Base-by-base conservation (phyloP, 2,113 vertebrate genomes). In the Noturus placidus region DNA sequence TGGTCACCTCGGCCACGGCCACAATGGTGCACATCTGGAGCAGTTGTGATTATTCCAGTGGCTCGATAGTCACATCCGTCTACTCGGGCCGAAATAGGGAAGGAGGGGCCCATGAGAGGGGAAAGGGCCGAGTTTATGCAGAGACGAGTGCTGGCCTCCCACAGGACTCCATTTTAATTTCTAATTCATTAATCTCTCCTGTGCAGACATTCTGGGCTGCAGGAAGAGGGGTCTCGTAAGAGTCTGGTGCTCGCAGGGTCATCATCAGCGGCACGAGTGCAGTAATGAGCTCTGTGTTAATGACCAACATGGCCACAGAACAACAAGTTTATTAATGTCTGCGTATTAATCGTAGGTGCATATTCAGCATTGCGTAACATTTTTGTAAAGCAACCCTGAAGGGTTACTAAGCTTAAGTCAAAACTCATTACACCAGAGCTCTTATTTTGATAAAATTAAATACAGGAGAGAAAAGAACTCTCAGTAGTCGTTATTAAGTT, bases 111-210 rank as follows among this genome's bases (percentile, higher is more conserved):
- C 3, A 14, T 3, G 17, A 1, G n/a, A 8, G 11, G 27, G 42
- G 69, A 13, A 10, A 76, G 33, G 52, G 72, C 10, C n/a, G 77
- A 35, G 56, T 84, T 83, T 89, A 78, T 85, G 84, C 67, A 70
- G 65, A 56, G 87, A 82, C n/a, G 52, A 85, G 74, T 35, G 20
- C 88, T 11, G 72, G 52, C 35, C 82, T 91, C 87, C 87, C 87
- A 82, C 77, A 85, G 85, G 86, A 89, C 85, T 27, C 35, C 42
- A 91, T 91, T 89, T 89, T 89, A 88, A 91, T 91, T 91, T 91
- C 88, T 91, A 91, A 91, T 91, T 91, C 82, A 91, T 88, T 89
- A 88, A 88, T 89, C 87, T 89, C 84, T 65, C 76, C 69, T 5
- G 30, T 54, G 84, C 88, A 88, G 86, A 85, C 79, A 57, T 82